Percentiles rank a stretch among this genome's conserved stretches.
Conservation (phyloP, 2,797 vertebrate species). For the Gymnothorax reevesii region DNA sequence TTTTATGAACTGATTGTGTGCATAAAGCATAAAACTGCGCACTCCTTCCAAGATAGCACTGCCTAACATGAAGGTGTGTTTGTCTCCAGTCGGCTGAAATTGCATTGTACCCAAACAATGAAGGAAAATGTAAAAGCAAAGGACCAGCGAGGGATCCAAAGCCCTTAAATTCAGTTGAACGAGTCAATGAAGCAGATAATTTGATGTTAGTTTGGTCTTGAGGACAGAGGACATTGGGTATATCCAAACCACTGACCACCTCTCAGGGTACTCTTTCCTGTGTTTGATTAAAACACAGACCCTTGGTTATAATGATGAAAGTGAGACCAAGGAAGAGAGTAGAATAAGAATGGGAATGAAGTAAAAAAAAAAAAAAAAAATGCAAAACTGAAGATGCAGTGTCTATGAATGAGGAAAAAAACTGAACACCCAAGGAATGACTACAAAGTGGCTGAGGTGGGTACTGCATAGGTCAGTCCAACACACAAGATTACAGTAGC, state of each 20-base stretch:
- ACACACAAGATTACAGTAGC: no score
- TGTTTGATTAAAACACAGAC: slow-evolving; percentile 10
- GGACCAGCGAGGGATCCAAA: not conserved
- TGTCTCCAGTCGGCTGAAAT: not conserved
- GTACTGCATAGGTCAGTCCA: no score
- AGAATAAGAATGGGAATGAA: not conserved
- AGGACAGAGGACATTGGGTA: not conserved
- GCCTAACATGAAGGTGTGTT: not conserved
- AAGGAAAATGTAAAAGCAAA: not conserved
- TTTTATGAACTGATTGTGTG: not conserved
- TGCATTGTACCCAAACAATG: not conserved
- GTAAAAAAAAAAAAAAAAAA: no score
- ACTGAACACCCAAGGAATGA: not conserved
- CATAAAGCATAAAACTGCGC: not conserved
- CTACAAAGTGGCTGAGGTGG: not conserved
- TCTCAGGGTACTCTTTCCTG: not conserved
- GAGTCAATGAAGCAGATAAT: not conserved
- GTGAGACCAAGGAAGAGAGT: slow-evolving; percentile 5
- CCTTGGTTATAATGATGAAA: not conserved
- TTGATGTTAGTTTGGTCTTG: not conserved
- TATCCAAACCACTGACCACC: not conserved
- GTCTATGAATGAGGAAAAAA: not conserved
- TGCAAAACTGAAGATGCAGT: not conserved
- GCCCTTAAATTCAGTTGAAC: no score
- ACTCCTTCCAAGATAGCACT: not conserved